Evolutionary conservation across 2,113 vertebrate genomes (phyloP).

Genomic region (Clinocottus analis): DNA sequence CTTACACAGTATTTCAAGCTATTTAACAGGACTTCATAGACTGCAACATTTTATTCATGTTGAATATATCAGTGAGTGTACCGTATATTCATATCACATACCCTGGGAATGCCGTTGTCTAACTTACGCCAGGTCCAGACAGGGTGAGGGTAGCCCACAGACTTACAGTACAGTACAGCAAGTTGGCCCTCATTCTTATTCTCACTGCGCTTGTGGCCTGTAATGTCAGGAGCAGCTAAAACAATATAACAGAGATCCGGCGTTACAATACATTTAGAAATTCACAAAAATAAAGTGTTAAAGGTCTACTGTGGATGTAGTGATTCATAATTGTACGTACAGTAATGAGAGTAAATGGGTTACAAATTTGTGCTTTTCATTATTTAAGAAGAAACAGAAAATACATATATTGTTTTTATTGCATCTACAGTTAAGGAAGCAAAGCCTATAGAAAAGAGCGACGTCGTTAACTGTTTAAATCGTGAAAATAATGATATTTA

Average conservation of each 20-base stretch:
- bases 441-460: neutral
- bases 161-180: slow-evolving; percentile 94
- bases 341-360: neutral
- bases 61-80: neutral
- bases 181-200: slow-evolving; percentile 96
- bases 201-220: slow-evolving; percentile 95
- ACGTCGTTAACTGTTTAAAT: neutral
- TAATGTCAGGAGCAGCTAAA: slow-evolving; percentile 92
- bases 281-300: neutral
- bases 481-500: neutral
- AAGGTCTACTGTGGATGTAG: neutral
- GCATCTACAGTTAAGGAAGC: neutral
- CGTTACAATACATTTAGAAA: neutral
- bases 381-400: neutral
- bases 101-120: slow-evolving; percentile 82
- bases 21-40: neutral
- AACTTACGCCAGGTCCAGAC: slow-evolving; percentile 92
- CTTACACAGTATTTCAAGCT: neutral
- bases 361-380: neutral
- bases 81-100: slow-evolving; percentile 67
- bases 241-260: slow-evolving; percentile 10
- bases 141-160: slow-evolving; percentile 93
- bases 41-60: neutral
- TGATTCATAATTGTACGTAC: neutral
- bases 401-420: neutral